Evolutionary conservation across 2,797 vertebrate species (phyloP), one percentile per base, ranked within the genome.

Genomic region (Scolopax bukidnonensis): DNA sequence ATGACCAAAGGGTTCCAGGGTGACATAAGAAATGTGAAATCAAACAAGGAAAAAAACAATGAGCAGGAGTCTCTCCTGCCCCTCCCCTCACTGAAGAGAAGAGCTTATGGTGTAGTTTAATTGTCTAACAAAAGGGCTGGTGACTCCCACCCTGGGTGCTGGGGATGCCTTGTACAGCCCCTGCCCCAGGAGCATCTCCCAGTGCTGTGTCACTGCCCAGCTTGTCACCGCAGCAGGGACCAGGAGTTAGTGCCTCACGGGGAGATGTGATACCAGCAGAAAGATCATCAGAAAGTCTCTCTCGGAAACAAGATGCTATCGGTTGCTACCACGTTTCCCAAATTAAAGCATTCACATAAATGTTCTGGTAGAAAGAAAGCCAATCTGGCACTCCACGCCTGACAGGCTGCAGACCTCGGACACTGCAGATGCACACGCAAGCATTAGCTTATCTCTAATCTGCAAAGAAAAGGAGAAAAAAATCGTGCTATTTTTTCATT

Each of bases 261-360:
- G 5, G 51, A 80, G 76, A 81, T 13, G 14, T 0, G 23, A 57
- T 11, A n/a, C 47, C 59, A 47, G 57, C 77, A 47, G 54, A 0
- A 41, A 61, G 59, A 87, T 47, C 32, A 89, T 76, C 81, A 61
- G 77, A 33, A 94, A 87, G 56, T 12, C 38, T 65, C 77, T 53
- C 79, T 65, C 56, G 8, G 85, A 83, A 90, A 63, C 59, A 70
- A 87, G 89, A 90, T 36, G 78, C 67, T 92, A 69, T 89, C n/a
- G 0, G 84, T 38, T 87, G 75, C 78, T 60, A 79, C 47, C 50
- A 51, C 2, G 1, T 54, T 86, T 78, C 83, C 90, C 65, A 88
- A 88, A 94, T 93, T 87, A 92, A 87, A 91, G 36, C 36, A 36
- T 36, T 36, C 36, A 80, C 36, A 54, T 30, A 28, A 84, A 82